Conservation (phyloP, 2,888 invertebrate genomes). For the Pachymerium ferrugineum region DNA sequence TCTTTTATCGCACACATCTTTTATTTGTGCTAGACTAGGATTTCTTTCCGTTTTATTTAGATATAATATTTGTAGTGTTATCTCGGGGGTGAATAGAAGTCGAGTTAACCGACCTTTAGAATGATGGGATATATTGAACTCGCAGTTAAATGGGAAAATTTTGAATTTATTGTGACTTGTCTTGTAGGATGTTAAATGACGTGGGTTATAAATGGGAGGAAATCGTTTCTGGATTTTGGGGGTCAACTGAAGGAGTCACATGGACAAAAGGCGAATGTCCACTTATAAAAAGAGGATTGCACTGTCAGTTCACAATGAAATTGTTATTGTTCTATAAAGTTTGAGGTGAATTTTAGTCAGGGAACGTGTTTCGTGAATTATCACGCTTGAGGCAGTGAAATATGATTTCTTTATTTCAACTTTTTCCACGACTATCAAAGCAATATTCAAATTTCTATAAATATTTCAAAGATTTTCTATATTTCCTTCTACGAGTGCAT, state of each 20-base stretch:
- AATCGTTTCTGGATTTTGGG: background rate
- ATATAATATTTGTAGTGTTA: background rate
- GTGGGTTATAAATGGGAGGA: too few relatives aligned
- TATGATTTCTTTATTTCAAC: too few relatives aligned
- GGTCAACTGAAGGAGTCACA: background rate
- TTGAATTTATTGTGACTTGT: too few relatives aligned
- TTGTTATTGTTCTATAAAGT: background rate
- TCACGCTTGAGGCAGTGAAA: too few relatives aligned
- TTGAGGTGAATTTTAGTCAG: background rate
- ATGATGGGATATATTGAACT: background rate
- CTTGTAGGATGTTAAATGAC: too few relatives aligned
- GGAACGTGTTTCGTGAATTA: background rate
- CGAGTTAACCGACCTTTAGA: background rate
- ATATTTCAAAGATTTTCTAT: background rate
- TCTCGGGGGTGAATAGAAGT: background rate
- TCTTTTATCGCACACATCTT: too few relatives aligned
- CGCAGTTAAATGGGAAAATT: background rate
- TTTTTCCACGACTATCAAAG: too few relatives aligned
- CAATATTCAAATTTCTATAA: too few relatives aligned
- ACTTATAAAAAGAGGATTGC: background rate
- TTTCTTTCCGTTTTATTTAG: too few relatives aligned
- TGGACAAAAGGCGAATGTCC: slow-evolving; percentile 10
- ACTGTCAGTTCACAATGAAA: background rate
- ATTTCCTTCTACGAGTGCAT: background rate
- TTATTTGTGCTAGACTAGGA: too few relatives aligned